Conservation (phyloP, 2,888 invertebrate species). For the Homarus gammarus region DNA sequence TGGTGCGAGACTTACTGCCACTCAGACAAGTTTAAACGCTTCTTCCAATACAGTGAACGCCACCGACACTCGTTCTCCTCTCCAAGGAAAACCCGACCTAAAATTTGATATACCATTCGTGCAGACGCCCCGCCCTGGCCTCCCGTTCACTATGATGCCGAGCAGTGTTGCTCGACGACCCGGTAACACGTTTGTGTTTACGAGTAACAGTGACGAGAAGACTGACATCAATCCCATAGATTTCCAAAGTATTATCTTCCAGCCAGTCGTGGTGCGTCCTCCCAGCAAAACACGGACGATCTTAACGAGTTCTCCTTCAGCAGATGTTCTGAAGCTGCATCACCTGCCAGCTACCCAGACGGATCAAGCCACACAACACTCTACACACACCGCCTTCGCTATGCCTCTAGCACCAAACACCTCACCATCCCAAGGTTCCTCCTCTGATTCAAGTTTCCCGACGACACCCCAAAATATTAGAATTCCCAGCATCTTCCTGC, state of each 20-base stretch:
- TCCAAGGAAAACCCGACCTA: not conserved
- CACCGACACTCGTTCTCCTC: not conserved
- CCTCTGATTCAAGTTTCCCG: not conserved
- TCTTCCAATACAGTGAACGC: not conserved
- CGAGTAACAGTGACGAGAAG: slow-evolving; percentile 10
- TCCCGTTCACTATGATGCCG: slow-evolving; percentile 34
- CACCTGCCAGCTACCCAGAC: not conserved
- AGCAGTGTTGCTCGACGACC: slow-evolving; percentile 46
- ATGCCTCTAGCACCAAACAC: not conserved
- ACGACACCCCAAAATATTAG: not conserved
- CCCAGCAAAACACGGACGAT: slow-evolving; percentile 26
- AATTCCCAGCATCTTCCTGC: not conserved
- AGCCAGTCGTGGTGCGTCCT: slow-evolving; percentile 22
- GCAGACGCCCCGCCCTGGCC: not conserved
- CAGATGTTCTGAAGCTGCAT: not conserved
- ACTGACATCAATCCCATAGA: slow-evolving; percentile 21
- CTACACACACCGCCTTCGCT: not conserved
- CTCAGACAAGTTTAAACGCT: not conserved
- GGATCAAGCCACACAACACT: slow-evolving; percentile 8
- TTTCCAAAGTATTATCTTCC: slow-evolving; percentile 23
- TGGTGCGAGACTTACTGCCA: not conserved
- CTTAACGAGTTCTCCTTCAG: not conserved
- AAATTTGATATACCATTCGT: not conserved
- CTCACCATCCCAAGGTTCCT: not conserved
- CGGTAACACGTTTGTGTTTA: slow-evolving; percentile 17